These are phyloP conservation scores for Microtus richardsoni DNA, from an alignment of 2,113 vertebrate species.

Conservation along the genomic window DNA sequence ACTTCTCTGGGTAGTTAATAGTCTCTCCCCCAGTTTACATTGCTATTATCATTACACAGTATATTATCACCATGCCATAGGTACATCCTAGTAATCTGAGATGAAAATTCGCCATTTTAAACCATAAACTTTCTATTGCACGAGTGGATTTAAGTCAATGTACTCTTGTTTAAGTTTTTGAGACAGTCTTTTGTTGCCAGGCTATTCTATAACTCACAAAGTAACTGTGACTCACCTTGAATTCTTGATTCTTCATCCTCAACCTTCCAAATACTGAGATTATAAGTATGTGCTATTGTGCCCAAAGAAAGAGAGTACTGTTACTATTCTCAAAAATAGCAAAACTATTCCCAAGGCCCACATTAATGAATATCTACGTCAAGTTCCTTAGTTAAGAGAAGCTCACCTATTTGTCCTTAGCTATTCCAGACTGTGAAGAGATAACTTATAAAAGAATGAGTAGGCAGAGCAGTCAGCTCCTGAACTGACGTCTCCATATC, in stretches of 20 bases:
- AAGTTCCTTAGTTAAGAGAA: slow-evolving; percentile 14
- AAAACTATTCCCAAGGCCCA: slow-evolving; percentile 32
- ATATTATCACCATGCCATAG: not conserved
- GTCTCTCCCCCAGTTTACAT: not conserved
- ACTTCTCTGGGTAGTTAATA: not conserved
- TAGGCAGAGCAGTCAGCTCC: not conserved
- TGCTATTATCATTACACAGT: not conserved
- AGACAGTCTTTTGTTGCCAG: not conserved
- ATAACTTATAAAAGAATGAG: slow-evolving; percentile 34
- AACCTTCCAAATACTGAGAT: not conserved
- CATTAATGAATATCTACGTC: not conserved
- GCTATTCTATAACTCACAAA: not conserved
- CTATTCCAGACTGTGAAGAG: not conserved
- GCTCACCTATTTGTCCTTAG: not conserved
- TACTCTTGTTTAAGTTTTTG: not conserved
- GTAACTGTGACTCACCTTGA: not conserved
- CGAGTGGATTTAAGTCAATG: not conserved
- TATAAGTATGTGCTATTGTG: not conserved
- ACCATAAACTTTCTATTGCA: slow-evolving; percentile 1
- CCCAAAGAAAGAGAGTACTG: not conserved
- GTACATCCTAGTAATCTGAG: not conserved
- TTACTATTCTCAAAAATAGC: slow-evolving; percentile 9
- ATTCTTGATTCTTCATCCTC: not conserved
- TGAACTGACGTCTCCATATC: not conserved
- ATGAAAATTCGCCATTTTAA: not conserved